phyloP scores from a whole-genome alignment of 2,113 vertebrate genomes.

The sheep (Ovis aries) region DNA sequence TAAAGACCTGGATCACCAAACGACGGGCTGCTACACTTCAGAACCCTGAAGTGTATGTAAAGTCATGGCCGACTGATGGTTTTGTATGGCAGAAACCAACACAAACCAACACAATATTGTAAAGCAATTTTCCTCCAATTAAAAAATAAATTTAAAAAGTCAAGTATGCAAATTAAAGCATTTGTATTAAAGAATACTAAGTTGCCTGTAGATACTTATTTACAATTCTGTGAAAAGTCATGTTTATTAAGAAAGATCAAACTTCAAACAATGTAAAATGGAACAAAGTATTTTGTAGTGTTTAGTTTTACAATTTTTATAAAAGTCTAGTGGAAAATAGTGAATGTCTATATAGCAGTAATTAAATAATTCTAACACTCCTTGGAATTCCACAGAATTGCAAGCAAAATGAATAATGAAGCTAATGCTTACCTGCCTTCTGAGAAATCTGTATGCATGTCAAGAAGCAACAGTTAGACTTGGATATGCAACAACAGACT shows the following conservation, averaged over 20 bases:
- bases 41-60: background rate
- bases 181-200: background rate
- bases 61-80: background rate
- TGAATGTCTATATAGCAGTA: background rate
- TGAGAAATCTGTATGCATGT: background rate
- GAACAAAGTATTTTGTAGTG: background rate
- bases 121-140: background rate
- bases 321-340: background rate
- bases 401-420: background rate
- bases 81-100: background rate
- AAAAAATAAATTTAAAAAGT: background rate
- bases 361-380: background rate
- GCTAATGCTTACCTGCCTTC: background rate
- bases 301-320: slow-evolving; percentile 11
- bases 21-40: background rate
- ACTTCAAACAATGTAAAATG: background rate
- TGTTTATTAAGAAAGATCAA: slow-evolving; percentile 10
- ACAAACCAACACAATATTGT: background rate
- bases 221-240: background rate
- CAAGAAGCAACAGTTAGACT: background rate
- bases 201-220: background rate
- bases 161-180: background rate
- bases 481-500: background rate
- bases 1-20: background rate
- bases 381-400: background rate